Conservation (phyloP, 2,113 vertebrate species). For the Gallinago jamesoni region DNA sequence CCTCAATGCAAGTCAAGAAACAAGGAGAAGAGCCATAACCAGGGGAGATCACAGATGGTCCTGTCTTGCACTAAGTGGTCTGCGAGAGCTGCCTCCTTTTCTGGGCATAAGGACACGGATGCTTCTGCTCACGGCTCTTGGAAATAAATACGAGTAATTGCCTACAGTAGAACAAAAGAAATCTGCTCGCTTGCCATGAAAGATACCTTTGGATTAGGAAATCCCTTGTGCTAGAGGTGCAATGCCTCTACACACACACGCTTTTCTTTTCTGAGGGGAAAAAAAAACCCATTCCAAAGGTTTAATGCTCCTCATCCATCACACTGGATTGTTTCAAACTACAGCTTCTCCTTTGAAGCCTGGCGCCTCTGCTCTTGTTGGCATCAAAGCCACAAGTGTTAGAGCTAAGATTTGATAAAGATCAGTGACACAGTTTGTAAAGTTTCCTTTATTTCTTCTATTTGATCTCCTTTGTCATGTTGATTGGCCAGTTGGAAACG, state of each 20-base stretch:
- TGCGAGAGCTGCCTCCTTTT: neutral
- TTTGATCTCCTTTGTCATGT: neutral
- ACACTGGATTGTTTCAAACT: neutral
- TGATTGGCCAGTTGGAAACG: neutral
- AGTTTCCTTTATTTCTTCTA: neutral
- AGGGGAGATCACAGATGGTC: neutral
- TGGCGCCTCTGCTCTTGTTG: neutral
- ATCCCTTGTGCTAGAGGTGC: neutral
- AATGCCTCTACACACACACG: neutral
- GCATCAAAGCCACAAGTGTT: neutral
- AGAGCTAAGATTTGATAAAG: neutral
- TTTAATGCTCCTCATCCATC: neutral
- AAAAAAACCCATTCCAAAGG: neutral
- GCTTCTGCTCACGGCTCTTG: neutral
- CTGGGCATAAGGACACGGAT: accelerated
- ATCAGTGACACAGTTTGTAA: neutral
- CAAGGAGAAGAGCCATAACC: neutral
- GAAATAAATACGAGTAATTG: neutral
- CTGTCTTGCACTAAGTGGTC: neutral
- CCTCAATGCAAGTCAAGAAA: neutral
- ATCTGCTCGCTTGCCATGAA: neutral
- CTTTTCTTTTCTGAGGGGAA: neutral
- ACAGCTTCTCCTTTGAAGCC: neutral
- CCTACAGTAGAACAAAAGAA: neutral
- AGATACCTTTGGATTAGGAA: neutral